Conservation (phyloP, 2,888 invertebrate species). For the Andrena chrysosceles region DNA sequence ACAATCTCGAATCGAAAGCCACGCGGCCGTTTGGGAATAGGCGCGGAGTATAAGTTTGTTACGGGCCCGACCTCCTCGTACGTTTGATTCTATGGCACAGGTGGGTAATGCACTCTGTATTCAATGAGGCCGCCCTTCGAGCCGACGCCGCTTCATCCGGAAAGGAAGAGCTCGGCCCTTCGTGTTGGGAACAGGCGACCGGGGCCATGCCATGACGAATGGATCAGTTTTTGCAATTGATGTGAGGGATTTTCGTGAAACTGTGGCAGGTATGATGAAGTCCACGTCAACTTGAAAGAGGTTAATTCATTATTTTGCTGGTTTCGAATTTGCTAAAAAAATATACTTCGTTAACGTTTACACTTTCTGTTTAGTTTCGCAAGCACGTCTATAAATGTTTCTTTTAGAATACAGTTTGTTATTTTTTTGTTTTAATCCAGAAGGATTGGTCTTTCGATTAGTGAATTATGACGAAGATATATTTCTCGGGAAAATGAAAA, state of each 20-base stretch:
- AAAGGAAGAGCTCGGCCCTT: background rate
- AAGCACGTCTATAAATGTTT: no score
- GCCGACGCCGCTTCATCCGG: constrained; percentile 12
- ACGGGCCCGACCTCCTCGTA: constrained; percentile 29
- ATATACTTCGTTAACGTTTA: no score
- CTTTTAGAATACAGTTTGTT: no score
- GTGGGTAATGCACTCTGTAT: constrained; percentile 66
- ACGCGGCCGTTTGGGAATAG: constrained; percentile 56
- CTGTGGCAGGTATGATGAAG: no score
- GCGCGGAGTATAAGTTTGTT: constrained; percentile 34
- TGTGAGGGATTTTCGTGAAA: background rate
- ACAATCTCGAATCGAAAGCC: constrained; percentile 65
- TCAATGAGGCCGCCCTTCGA: constrained; percentile 54
- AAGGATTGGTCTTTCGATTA: no score
- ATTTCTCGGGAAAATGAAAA: no score
- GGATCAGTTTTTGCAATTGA: no score
- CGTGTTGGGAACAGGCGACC: background rate
- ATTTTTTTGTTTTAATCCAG: no score
- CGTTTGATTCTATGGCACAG: constrained; percentile 32
- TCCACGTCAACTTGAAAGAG: background rate
- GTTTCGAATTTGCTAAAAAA: no score
- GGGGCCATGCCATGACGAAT: background rate
- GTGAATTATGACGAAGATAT: no score
- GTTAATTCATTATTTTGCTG: background rate
- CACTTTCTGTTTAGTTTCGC: no score